Conservation (phyloP, 2,797 vertebrate species). For the Aplochiton taeniatus region DNA sequence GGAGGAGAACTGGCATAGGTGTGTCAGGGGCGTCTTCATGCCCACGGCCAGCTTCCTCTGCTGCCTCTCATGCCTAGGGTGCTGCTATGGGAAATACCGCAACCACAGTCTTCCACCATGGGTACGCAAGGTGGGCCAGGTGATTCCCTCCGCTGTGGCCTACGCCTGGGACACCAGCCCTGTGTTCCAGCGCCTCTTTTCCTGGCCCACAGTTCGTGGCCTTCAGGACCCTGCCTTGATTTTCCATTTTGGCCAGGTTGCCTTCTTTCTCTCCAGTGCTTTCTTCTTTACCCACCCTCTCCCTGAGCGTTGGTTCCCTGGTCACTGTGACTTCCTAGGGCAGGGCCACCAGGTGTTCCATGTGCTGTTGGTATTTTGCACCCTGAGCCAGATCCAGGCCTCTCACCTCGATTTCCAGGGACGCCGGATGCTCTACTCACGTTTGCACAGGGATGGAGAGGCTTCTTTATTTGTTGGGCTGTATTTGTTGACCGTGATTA, state of each 20-base stretch:
- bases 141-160: constrained; percentile 82
- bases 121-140: constrained; percentile 81
- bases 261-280: constrained; percentile 81
- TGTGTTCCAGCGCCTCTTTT: constrained; percentile 74
- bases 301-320: constrained; percentile 83
- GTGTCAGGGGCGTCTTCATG: constrained; percentile 76
- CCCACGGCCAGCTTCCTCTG: constrained; percentile 75
- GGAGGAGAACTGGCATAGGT: constrained; percentile 74
- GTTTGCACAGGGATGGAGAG: constrained; percentile 71
- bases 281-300: constrained; percentile 85
- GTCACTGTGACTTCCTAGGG: constrained; percentile 83
- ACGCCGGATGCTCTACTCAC: constrained; percentile 75
- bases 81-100: constrained; percentile 86
- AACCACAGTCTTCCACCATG: constrained; percentile 63
- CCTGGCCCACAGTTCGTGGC: constrained; percentile 35
- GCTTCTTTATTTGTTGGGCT: constrained; percentile 69
- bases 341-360: constrained; percentile 93
- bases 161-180: constrained; percentile 89
- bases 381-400: constrained; percentile 87
- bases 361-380: constrained; percentile 83
- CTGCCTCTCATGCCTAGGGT: constrained; percentile 85
- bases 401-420: constrained; percentile 81
- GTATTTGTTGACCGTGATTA: constrained; percentile 68
- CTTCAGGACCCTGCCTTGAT: constrained; percentile 44
- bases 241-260: constrained; percentile 73